Base-by-base conservation (phyloP, 2,113 vertebrate species). In the Myiagra hebetior region DNA sequence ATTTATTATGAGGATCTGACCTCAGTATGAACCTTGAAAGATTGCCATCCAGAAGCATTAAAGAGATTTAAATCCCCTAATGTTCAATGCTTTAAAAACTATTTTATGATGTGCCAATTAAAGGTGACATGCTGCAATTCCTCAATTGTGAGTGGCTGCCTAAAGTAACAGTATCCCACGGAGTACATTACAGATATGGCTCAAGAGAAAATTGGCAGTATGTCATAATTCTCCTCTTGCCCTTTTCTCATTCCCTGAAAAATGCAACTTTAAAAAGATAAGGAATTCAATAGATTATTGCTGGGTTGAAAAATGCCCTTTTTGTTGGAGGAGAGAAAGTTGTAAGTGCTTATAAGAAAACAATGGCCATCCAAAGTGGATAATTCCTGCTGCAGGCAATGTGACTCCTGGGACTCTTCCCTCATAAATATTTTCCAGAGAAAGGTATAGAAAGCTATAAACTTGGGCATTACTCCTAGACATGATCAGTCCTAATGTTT, bases 21-120 rank as follows among this genome's bases (percentile, higher is more conserved):
- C 91, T 95, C 82, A 83, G 41, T 84, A 46, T 93, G 91, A 97
- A 96, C 91, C 60, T 80, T 88, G 64, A 79, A 49, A 87, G 53
- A 89, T 23, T 89, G 39, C 62, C 91, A 92, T 96, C 44, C n/a
- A 75, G 69, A 44, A 95, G 56, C 52, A 93, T 89, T 93, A 96
- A 75, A 79, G 82, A 97, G 81, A 94, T 93, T 97, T 97, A 95
- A 97, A 96, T 93, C 85, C 62, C 91, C 96, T 86, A 91, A 87
- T 82, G 88, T 75, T 79, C 73, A 94, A 20, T 96, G 69, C 47
- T 82, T 96, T 96, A 90, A 89, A 91, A 92, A 94, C 77, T 85
- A 33, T 94, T 97, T 97, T 93, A 96, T 81, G 69, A 76, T 86
- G 91, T 72, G 56, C 64, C 94, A 95, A 97, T 94, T 97, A 97